Evolutionary conservation across 2,888 invertebrate species (phyloP).

Genomic region (Hydroisotoma schaefferi): DNA sequence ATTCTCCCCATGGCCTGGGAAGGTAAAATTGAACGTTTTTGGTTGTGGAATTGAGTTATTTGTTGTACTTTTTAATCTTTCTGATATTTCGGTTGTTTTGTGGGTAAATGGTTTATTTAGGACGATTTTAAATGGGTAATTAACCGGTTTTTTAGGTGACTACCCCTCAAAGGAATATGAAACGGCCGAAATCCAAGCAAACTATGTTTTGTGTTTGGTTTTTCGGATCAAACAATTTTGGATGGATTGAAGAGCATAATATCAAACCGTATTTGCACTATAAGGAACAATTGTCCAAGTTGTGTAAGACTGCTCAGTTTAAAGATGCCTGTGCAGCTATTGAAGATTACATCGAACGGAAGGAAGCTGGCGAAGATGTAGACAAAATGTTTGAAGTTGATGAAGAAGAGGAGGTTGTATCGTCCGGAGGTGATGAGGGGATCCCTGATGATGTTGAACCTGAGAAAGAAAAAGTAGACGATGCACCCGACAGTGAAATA

Average conservation of each 20-base stretch:
- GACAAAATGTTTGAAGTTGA: constrained; percentile 26
- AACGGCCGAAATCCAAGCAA: constrained; percentile 72
- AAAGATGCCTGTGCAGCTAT: constrained; percentile 76
- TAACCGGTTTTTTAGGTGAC: background rate
- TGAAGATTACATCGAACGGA: constrained; percentile 64
- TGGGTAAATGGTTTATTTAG: no score
- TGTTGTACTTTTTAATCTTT: no score
- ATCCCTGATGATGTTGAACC: background rate
- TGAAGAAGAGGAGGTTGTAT: background rate
- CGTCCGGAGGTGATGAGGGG: background rate
- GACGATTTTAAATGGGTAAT: constrained; percentile 5
- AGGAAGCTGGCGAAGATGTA: constrained; percentile 35
- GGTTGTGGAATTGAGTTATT: background rate
- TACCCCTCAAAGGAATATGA: constrained; percentile 56
- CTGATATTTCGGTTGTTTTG: no score
- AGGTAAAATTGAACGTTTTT: constrained; percentile 65
- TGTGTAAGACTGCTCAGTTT: constrained; percentile 70
- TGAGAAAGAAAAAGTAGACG: constrained; percentile 12
- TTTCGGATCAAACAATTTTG: constrained; percentile 88
- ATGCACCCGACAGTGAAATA: background rate
- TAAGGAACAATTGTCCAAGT: constrained; percentile 72
- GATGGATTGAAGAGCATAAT: constrained; percentile 82
- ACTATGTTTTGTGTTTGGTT: constrained; percentile 82
- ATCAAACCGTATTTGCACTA: constrained; percentile 77
- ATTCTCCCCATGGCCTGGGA: constrained; percentile 94